A percentile compares a stretch with the other conserved stretches of the same genome.
Conservation (phyloP, 2,888 invertebrate genomes). For the Perithous albicinctus region DNA sequence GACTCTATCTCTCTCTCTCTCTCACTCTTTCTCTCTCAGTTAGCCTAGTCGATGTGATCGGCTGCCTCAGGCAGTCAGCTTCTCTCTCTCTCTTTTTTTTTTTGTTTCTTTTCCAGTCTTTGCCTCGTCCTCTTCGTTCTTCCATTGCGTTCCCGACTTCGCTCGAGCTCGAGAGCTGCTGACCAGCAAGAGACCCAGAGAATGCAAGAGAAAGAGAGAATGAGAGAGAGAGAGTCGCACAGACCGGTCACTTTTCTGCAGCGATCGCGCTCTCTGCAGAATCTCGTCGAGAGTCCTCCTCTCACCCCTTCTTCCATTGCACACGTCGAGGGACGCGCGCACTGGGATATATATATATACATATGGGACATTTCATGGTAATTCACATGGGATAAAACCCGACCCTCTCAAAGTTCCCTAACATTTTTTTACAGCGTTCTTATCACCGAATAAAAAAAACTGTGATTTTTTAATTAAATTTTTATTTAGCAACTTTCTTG, state of each 20-base stretch:
- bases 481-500: too few relatives aligned
- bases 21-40: too few relatives aligned
- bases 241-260: slow-evolving; percentile 81
- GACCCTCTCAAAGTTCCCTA: too few relatives aligned
- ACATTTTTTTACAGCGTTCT: too few relatives aligned
- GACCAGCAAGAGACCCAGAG: slow-evolving; percentile 41
- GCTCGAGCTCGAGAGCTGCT: slow-evolving; percentile 31
- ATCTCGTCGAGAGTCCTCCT: slow-evolving; percentile 60
- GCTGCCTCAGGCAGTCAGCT: slow-evolving; percentile 40
- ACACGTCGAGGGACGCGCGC: slow-evolving; percentile 43
- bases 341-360: slow-evolving; percentile 55
- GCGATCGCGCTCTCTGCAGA: slow-evolving; percentile 73
- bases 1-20: too few relatives aligned
- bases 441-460: too few relatives aligned
- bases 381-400: too few relatives aligned
- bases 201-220: slow-evolving; percentile 13
- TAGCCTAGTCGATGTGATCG: slow-evolving; percentile 60
- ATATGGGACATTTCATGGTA: slow-evolving; percentile 54
- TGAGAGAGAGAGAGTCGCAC: slow-evolving; percentile 32
- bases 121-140: slow-evolving; percentile 44
- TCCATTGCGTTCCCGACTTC: slow-evolving; percentile 31
- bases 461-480: too few relatives aligned
- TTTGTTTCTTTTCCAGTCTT: slow-evolving; percentile 27
- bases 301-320: slow-evolving; percentile 52
- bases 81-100: slow-evolving; percentile 33